These are phyloP conservation scores for Trachops cirrhosus DNA, from an alignment of 2,797 vertebrate species.

Conservation along the genomic window DNA sequence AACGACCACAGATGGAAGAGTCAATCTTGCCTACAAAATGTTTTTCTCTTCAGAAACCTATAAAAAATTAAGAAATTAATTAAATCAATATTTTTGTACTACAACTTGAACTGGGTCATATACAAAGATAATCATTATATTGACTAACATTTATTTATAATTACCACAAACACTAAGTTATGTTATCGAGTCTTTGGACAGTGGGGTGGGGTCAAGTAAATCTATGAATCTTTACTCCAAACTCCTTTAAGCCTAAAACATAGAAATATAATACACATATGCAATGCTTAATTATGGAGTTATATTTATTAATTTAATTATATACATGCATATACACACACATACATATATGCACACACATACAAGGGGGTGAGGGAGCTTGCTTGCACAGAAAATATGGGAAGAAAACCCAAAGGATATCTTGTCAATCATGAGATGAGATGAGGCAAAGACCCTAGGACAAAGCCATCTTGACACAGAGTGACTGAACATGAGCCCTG, in stretches of 20 bases:
- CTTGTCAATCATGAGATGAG: not conserved
- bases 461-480: not conserved
- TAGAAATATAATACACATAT: not conserved
- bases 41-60: slow-evolving; percentile 16
- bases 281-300: not conserved
- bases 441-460: not conserved
- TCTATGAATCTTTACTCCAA: not conserved
- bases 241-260: not conserved
- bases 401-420: not conserved
- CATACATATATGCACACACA: not conserved
- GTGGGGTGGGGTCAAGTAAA: not conserved
- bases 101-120: not conserved
- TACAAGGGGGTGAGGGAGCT: not conserved
- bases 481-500: not conserved
- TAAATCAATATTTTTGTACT: not conserved
- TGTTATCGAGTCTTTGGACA: not conserved
- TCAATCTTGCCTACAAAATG: not conserved
- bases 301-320: not conserved
- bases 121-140: not conserved
- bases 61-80: slow-evolving; percentile 18
- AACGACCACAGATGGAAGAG: slow-evolving; percentile 31
- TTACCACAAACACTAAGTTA: not conserved
- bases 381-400: not conserved
- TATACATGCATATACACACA: not conserved
- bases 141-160: slow-evolving; percentile 25